Percentiles rank a stretch among this genome's conserved stretches.
Evolutionary conservation across 2,888 invertebrate species (phyloP).

Genomic region (Caenorhabditis uteleia): DNA sequence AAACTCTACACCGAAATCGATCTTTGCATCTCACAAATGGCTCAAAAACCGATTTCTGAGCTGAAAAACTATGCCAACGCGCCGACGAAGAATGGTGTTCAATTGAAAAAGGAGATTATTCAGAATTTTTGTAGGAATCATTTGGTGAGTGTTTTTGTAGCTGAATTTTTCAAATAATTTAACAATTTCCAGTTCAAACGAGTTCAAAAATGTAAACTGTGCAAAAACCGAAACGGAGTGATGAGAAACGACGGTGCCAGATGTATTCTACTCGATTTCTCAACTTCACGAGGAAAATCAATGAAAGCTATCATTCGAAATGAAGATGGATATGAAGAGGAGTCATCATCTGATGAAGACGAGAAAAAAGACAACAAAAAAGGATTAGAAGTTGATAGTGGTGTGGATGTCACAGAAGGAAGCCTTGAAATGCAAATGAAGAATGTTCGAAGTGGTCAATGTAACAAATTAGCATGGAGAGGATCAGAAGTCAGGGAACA

Average conservation of each 20-base stretch:
- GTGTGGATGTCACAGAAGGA: conserved; percentile 14
- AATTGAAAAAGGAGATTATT: conserved; percentile 48
- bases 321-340: conserved; percentile 24
- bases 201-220: conserved; percentile 59
- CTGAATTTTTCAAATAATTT: background rate
- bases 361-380: conserved; percentile 25
- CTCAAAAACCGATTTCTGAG: conserved; percentile 22
- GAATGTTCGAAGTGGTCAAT: conserved; percentile 55
- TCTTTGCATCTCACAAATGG: conserved; percentile 70
- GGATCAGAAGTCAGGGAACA: conserved; percentile 72
- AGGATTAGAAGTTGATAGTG: background rate
- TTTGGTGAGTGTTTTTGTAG: conserved; percentile 34
- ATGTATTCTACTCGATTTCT: conserved; percentile 62
- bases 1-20: too few relatives aligned
- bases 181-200: conserved; percentile 56
- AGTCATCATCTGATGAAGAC: conserved; percentile 29
- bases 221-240: conserved; percentile 60
- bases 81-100: conserved; percentile 56
- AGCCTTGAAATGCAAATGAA: conserved; percentile 57
- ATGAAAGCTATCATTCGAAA: conserved; percentile 16
- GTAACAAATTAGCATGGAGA: conserved; percentile 61
- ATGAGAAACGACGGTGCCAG: conserved; percentile 61
- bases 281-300: conserved; percentile 16
- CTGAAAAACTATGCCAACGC: conserved; percentile 17
- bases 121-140: conserved; percentile 45